Percentiles rank a stretch among this genome's conserved stretches.
Evolutionary conservation across 2,113 vertebrate genomes (phyloP).

Genomic region (Ranitomeya variabilis): DNA sequence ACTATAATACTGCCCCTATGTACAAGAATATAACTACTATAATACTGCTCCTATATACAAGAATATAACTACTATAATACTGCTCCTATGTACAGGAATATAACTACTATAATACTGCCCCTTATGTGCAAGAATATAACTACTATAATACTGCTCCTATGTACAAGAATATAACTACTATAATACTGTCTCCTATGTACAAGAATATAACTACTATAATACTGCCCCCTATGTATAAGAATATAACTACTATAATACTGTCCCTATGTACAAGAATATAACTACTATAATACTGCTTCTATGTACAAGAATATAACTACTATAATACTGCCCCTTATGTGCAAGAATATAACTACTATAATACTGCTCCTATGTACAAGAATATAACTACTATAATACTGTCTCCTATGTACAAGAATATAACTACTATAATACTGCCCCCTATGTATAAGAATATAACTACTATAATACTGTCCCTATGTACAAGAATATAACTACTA

Average conservation of each 20-base stretch:
- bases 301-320: not conserved
- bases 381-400: constrained; percentile 6
- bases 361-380: not conserved
- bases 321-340: not conserved
- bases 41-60: too few species aligned
- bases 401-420: not conserved
- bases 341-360: not conserved
- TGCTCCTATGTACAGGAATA: too few species aligned
- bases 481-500: not conserved
- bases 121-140: too few species aligned
- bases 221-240: not conserved
- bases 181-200: too few species aligned
- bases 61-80: too few species aligned
- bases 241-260: not conserved
- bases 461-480: not conserved
- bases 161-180: too few species aligned
- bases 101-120: too few species aligned
- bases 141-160: too few species aligned
- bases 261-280: not conserved
- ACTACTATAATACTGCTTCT: not conserved
- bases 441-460: not conserved
- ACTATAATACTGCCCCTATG: too few species aligned
- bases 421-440: not conserved
- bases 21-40: too few species aligned
- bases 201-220: too few species aligned